phyloP scores from a whole-genome alignment of 1,140 invertebrate genomes.

The Theocolax elegans region DNA sequence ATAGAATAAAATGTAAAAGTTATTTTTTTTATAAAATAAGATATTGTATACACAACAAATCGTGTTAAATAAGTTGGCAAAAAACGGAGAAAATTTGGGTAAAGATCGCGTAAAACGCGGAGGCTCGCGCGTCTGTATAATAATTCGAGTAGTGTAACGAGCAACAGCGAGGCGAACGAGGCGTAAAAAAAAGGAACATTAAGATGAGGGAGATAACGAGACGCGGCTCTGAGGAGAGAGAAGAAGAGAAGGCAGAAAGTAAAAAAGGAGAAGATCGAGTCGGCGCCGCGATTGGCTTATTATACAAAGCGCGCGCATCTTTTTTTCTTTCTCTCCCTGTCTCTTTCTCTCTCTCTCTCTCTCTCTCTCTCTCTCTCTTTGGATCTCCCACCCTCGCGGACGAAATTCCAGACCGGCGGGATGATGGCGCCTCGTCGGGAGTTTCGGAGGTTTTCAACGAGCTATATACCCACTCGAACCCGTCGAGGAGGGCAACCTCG shows the following conservation, averaged over 20 bases:
- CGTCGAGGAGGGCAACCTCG: neutral
- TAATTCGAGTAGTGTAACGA: conserved; percentile 10
- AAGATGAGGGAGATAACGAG: conserved; percentile 41
- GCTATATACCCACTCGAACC: neutral
- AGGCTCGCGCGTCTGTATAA: neutral
- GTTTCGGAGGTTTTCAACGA: neutral
- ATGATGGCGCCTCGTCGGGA: conserved; percentile 15
- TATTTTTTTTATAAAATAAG: too few species aligned
- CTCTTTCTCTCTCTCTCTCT: neutral
- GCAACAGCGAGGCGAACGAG: neutral
- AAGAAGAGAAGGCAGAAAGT: conserved; percentile 10
- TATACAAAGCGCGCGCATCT: neutral
- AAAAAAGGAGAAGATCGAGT: conserved; percentile 23
- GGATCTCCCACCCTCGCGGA: neutral
- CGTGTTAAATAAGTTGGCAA: too few species aligned
- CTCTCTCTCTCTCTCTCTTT: neutral
- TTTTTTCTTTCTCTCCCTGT: neutral
- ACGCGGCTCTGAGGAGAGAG: conserved; percentile 43
- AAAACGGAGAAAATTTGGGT: too few species aligned
- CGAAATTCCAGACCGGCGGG: conserved; percentile 22
- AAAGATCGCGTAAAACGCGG: too few species aligned
- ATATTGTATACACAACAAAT: too few species aligned
- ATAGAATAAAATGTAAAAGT: too few species aligned
- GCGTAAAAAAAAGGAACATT: conserved; percentile 26
- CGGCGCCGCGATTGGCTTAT: conserved; percentile 26